phyloP scores from a whole-genome alignment of 2,888 invertebrate genomes.

The Nephrotoma guestfalica region DNA sequence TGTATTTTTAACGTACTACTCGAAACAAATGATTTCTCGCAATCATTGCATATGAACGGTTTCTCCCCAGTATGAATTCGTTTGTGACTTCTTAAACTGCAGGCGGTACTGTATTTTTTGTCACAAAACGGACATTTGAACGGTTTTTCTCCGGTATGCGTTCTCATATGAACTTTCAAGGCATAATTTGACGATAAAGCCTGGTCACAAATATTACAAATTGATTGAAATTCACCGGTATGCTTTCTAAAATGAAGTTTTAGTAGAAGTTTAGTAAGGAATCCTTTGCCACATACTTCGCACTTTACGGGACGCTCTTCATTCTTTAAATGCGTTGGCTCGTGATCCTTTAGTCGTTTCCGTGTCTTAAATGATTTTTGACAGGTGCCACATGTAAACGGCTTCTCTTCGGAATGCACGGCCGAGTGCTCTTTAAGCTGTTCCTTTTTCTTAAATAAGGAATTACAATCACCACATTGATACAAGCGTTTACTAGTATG shows the following conservation, averaged over 20 bases:
- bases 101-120: background rate
- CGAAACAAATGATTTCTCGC: background rate
- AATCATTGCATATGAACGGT: background rate
- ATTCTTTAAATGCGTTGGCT: background rate
- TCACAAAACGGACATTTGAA: background rate
- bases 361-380: background rate
- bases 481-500: background rate
- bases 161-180: background rate
- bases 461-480: background rate
- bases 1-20: background rate
- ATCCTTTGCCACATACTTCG: background rate
- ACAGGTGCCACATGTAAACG: background rate
- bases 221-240: background rate
- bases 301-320: background rate
- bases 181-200: background rate
- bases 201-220: background rate
- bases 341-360: background rate
- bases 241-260: background rate
- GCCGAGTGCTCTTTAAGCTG: background rate
- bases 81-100: background rate
- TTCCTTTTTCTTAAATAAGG: background rate
- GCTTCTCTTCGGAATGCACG: background rate
- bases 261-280: background rate
- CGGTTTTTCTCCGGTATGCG: background rate
- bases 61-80: background rate